A percentile compares a stretch with the other conserved stretches of the same genome.
phyloP scores from a whole-genome alignment of 2,888 invertebrate species.

The Oscheius sp. region DNA sequence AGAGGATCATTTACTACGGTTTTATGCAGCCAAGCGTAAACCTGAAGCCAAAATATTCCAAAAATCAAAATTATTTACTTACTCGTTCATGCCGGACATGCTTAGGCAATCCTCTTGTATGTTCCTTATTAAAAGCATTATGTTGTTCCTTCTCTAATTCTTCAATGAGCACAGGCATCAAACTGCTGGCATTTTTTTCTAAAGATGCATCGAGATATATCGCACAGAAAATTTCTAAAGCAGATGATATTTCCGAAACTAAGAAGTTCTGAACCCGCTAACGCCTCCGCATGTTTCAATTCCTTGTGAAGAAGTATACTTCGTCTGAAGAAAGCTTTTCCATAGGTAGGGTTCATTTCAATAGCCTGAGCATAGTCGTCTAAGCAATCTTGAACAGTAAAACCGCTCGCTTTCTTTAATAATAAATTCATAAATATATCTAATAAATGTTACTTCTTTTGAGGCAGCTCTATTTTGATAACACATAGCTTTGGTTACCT shows the following conservation, averaged over 20 bases:
- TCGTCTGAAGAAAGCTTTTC: conserved; percentile 73
- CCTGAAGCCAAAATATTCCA: background rate
- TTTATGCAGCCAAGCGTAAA: conserved; percentile 39
- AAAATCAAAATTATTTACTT: background rate
- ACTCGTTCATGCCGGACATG: conserved; percentile 39
- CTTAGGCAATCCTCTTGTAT: background rate
- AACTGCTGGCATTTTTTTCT: conserved; percentile 25
- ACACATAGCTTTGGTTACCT: conserved; percentile 35
- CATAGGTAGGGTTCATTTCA: conserved; percentile 73
- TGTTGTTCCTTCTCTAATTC: conserved; percentile 20
- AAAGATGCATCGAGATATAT: conserved; percentile 31
- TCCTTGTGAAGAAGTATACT: conserved; percentile 25
- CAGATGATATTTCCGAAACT: background rate
- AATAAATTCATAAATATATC: background rate
- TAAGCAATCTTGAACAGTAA: conserved; percentile 33
- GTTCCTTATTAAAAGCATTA: conserved; percentile 18
- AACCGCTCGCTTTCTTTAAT: conserved; percentile 18
- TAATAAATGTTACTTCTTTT: conserved; percentile 35
- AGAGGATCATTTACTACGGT: conserved; percentile 37
- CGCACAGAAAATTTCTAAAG: conserved; percentile 38
- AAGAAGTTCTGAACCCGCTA: conserved; percentile 20
- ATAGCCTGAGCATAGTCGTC: conserved; percentile 41
- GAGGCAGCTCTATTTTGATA: conserved; percentile 41
- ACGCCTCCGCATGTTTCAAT: conserved; percentile 24
- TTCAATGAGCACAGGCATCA: conserved; percentile 26